Conservation (phyloP, 2,797 vertebrate genomes). For the Morus bassanus region DNA sequence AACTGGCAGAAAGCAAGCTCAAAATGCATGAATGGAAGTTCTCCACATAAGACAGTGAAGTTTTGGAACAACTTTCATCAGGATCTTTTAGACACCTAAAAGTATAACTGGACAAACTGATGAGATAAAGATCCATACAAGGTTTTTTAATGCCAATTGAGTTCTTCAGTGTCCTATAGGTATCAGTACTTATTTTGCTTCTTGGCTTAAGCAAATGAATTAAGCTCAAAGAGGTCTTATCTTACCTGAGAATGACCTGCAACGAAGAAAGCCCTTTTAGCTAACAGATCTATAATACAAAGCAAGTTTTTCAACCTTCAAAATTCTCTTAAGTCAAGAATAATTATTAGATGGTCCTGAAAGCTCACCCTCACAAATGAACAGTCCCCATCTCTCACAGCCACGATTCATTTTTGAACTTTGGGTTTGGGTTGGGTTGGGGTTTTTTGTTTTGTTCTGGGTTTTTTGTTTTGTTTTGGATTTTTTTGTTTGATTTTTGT, state of each 20-base stretch:
- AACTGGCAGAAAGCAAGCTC: not conserved
- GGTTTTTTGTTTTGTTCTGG: not conserved
- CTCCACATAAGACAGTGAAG: not conserved
- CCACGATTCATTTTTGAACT: conserved; percentile 24
- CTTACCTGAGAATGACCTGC: not conserved
- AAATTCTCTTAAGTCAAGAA: conserved; percentile 44
- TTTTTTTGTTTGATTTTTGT: not conserved
- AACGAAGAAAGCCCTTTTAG: not conserved
- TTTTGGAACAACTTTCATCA: not conserved
- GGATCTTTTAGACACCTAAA: not conserved
- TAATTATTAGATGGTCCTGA: conserved; percentile 40
- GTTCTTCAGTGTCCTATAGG: not conserved
- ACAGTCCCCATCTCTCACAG: not conserved
- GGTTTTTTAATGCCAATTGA: not conserved
- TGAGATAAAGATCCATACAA: not conserved
- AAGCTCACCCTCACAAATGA: conserved; percentile 22
- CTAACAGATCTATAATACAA: conserved; percentile 26
- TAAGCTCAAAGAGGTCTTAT: not conserved
- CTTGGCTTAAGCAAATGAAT: not conserved
- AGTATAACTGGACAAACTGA: not conserved
- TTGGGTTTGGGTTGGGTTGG: not conserved
- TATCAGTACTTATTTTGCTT: not conserved
- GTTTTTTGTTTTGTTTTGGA: too few relatives aligned
- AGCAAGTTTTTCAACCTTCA: conserved; percentile 3
- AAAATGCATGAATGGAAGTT: not conserved